These are phyloP conservation scores for Trichomalopsis sarcophagae DNA, from an alignment of 1,140 invertebrate species.

Conservation along the genomic window DNA sequence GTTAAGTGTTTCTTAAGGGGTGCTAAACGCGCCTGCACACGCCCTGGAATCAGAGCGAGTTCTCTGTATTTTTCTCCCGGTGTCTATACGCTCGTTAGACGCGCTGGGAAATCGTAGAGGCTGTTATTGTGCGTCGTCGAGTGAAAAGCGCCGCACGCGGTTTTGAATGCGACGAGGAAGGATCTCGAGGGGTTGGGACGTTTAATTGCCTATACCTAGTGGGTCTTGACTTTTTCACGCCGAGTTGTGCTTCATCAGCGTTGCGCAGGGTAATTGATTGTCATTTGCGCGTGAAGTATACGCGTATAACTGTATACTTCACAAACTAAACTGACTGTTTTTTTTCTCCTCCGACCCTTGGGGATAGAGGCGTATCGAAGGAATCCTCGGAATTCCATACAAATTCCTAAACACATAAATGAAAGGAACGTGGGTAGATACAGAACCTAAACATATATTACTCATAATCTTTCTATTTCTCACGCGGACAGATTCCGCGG, in stretches of 20 bases:
- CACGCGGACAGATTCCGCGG: not conserved
- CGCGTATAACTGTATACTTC: not conserved
- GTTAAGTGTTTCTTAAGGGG: slow-evolving; percentile 31
- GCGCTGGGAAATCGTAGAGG: not conserved
- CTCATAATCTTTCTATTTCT: slow-evolving; percentile 1
- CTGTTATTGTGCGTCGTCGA: no score
- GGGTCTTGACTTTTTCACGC: no score
- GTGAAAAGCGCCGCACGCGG: no score
- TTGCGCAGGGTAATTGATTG: no score
- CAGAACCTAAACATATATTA: slow-evolving; percentile 10
- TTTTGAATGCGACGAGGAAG: not conserved
- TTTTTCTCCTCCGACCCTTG: no score
- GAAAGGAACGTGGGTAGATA: not conserved
- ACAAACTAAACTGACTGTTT: no score
- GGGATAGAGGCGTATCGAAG: not conserved
- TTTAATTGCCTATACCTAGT: not conserved
- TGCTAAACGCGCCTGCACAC: slow-evolving; percentile 16
- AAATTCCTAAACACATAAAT: not conserved
- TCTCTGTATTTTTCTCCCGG: not conserved
- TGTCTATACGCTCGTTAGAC: slow-evolving; percentile 3
- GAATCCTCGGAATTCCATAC: slow-evolving; percentile 17
- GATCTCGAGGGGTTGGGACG: not conserved
- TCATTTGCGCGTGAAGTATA: not conserved
- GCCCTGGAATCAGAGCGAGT: slow-evolving; percentile 1
- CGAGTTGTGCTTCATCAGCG: no score